Evolutionary conservation across 2,888 invertebrate genomes (phyloP), one percentile per base, ranked within the genome.

Genomic region (Chamaedrilus cognettii): DNA sequence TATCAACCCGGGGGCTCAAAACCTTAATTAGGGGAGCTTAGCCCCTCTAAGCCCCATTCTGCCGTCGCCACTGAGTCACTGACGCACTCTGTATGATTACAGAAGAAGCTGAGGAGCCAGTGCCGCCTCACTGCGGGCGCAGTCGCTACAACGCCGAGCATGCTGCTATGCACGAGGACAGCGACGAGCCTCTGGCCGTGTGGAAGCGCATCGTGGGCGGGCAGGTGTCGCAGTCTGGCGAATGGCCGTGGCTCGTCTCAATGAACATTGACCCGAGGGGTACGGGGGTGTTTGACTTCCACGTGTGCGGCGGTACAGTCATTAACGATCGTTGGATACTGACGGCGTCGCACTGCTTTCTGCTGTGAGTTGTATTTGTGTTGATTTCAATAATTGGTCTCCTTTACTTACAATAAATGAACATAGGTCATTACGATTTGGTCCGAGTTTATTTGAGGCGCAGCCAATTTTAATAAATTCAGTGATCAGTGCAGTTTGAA

Each of bases 281-380:
- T 26, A 67, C 76, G 19, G 70, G 74, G n/a, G 19, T 15, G 11
- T 78, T 78, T 11, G 73, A 73, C 11, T 71, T 72, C 32, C 82
- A 82, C 66, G 65, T 78, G 23, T 84, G 84, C 70, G 82, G 82
- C 23, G 84, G 80, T 2, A 79, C 79, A 23, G 68, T 83, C 4
- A 76, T 84, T 11, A 75, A 76, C 55, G 75, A 78, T 23, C 73
- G 77, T 61, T 83, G 82, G 82, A 74, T 82, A n/a, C 64, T 83
- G 23, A 82, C 83, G 0, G 83, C 83, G 1, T 82, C 84, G 0
- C 84, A 83, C 64, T 84, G 84, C 71, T 81, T 83, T 65, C 79
- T 78, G 74, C 72, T 72, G 71, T 75, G 69, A 4, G 23, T 15
- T n/a, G n/a, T n/a, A n/a, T 67, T 79, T 79, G 75, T 74, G 19